Evolutionary conservation across 2,797 vertebrate genomes (phyloP).

Genomic region (Eupleurogrammus muticus): DNA sequence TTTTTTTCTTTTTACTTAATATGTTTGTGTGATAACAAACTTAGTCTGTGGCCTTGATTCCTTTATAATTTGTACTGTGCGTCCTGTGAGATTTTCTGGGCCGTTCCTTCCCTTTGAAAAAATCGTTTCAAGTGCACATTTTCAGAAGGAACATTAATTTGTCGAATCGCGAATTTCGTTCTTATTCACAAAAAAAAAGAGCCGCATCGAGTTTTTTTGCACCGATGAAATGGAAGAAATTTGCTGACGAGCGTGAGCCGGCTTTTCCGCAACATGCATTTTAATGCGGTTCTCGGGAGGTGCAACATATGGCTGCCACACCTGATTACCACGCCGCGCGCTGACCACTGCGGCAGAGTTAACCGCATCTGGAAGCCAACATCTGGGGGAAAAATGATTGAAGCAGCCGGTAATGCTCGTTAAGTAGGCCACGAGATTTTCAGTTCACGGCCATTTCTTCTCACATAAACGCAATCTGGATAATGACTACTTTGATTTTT

Average conservation of each 20-base stretch:
- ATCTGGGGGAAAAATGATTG: not conserved
- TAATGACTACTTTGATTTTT: too few species aligned
- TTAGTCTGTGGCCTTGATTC: conserved; percentile 47
- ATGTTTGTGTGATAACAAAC: conserved; percentile 66
- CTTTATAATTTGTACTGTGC: conserved; percentile 29
- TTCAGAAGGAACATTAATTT: conserved; percentile 2
- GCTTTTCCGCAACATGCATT: not conserved
- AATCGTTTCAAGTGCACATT: conserved; percentile 1
- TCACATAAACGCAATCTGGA: not conserved
- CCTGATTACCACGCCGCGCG: not conserved
- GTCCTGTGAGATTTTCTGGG: conserved; percentile 25
- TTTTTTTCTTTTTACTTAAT: conserved; percentile 57
- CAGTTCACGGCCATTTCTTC: not conserved
- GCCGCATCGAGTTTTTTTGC: too few species aligned
- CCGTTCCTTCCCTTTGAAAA: not conserved
- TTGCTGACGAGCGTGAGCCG: not conserved
- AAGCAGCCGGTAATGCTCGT: not conserved
- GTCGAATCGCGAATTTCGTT: not conserved
- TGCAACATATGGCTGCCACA: not conserved
- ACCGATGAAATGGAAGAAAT: not conserved
- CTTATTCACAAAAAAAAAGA: not conserved
- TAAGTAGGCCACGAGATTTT: not conserved
- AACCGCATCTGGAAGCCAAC: not conserved
- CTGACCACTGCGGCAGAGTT: not conserved
- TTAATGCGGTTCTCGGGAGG: not conserved